A percentile compares a stretch with the other conserved stretches of the same genome.
Conservation (phyloP, 1,140 invertebrate species). For the Belonocnema kinseyi region DNA sequence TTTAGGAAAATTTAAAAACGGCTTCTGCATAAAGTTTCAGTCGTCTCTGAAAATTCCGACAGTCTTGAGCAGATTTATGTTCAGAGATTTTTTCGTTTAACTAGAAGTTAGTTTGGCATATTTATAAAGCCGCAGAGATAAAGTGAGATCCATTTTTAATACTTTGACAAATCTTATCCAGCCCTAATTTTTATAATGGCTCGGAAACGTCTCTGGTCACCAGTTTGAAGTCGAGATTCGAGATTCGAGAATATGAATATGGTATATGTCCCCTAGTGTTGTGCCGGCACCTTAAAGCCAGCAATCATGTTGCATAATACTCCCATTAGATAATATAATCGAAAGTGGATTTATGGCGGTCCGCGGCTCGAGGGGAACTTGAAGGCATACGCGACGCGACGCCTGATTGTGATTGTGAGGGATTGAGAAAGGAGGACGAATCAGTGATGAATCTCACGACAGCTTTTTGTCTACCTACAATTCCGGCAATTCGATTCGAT, state of each 20-base stretch:
- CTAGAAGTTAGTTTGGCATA: no score
- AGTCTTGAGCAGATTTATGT: no score
- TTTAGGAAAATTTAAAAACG: no score
- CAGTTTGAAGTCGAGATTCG: constrained; percentile 25
- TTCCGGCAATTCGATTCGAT: no score
- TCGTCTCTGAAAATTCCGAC: no score
- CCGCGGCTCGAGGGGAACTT: constrained; percentile 46
- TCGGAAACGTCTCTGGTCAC: constrained; percentile 44
- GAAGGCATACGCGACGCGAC: constrained; percentile 32
- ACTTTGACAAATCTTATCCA: no score
- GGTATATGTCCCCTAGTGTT: constrained; percentile 50
- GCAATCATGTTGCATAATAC: constrained; percentile 73
- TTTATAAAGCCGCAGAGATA: no score
- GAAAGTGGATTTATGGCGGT: constrained; percentile 72
- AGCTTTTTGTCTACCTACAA: constrained; percentile 31
- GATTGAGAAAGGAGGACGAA: constrained; percentile 15
- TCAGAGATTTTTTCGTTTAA: no score
- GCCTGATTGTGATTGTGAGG: neutral
- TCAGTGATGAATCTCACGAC: constrained; percentile 36
- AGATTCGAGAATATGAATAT: constrained; percentile 46
- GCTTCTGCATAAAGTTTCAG: no score
- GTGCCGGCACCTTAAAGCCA: constrained; percentile 65
- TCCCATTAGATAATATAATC: constrained; percentile 74
- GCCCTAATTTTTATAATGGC: no score
- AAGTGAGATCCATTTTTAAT: no score